Evolutionary conservation across 2,888 invertebrate genomes (phyloP).

Genomic region (Balanococcus diminutus): DNA sequence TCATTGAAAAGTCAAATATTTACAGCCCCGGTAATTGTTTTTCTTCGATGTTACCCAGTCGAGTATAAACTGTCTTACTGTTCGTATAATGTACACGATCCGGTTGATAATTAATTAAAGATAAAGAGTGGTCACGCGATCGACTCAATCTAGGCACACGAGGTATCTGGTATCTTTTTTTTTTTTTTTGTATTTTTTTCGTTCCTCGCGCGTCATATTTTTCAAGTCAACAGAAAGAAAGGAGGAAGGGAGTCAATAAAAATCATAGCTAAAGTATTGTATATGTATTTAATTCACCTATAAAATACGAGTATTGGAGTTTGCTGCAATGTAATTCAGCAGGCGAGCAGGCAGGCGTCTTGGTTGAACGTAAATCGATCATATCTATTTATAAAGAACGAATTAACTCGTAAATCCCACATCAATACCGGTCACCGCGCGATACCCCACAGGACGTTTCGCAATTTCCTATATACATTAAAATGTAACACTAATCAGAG

Average conservation of each 20-base stretch:
- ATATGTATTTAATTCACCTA: no score
- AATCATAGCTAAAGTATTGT: no score
- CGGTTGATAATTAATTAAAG: not conserved
- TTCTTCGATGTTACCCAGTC: not conserved
- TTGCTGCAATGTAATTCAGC: not conserved
- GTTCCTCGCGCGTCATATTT: not conserved
- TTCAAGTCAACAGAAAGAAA: no score
- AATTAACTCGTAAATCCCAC: slow-evolving; percentile 11
- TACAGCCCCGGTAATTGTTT: not conserved
- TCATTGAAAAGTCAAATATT: not conserved
- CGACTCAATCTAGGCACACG: not conserved
- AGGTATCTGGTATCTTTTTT: not conserved
- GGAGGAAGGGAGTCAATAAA: not conserved
- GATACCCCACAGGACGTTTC: slow-evolving; percentile 33
- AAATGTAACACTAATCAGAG: slow-evolving; percentile 5
- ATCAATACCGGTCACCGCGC: not conserved
- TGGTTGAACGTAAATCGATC: not conserved
- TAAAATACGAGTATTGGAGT: no score
- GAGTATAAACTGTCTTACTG: not conserved
- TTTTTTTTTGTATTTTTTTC: not conserved
- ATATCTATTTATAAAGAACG: not conserved
- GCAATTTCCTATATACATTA: slow-evolving; percentile 15
- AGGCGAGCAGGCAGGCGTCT: not conserved
- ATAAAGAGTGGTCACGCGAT: not conserved
- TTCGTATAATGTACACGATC: no score